Evolutionary conservation across 1,140 invertebrate species (phyloP), one percentile per base, ranked within the genome.

Genomic region (Meloidogyne floridensis): DNA sequence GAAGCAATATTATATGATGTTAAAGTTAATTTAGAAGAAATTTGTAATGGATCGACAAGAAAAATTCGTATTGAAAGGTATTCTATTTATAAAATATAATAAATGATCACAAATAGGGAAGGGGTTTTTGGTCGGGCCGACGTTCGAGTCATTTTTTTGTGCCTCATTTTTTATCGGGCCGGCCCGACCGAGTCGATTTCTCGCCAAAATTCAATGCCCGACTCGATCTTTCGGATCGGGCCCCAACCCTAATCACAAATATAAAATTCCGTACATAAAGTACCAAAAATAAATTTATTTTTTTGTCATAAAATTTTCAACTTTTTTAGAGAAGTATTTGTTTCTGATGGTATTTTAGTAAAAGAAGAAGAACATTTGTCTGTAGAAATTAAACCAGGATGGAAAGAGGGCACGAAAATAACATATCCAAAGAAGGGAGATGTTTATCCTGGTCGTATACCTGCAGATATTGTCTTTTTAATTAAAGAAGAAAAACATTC

Each of bases 381-480:
- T 15, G 6, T 65, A 2, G 56, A 65, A n/a, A 65, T 65, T 15
- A 65, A 65, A 65, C 56, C 15, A 65, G 56, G 56, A 13, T 65
- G 56, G 56, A 65, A 65, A 4, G 56, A 65, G n/a, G 56, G 56
- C 6, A 65, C 56, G n/a, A 65, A 65, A 65, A 65, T 65, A n/a
- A 65, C 56, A 5, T 65, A 65, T 65, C 2, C 56, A 65, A 65
- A 65, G n/a, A 65, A 65, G 4, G 56, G 56, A 65, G 56, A 65
- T 65, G 56, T 65, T 5, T 65, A 65, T n/a, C 56, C 56, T 65
- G 56, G 56, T 65, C 56, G 56, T 65, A 65, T 65, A n/a, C 56
- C 56, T 65, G 56, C 56, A 65, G 56, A 65, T 65, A 65, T 65
- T 65, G 15, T 65, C 6, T 65, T 65, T 65, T n/a, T 65, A 15